Percentiles rank a stretch among this genome's conserved stretches.
Conservation (phyloP, 2,888 invertebrate genomes). For the Trachelus stipa region DNA sequence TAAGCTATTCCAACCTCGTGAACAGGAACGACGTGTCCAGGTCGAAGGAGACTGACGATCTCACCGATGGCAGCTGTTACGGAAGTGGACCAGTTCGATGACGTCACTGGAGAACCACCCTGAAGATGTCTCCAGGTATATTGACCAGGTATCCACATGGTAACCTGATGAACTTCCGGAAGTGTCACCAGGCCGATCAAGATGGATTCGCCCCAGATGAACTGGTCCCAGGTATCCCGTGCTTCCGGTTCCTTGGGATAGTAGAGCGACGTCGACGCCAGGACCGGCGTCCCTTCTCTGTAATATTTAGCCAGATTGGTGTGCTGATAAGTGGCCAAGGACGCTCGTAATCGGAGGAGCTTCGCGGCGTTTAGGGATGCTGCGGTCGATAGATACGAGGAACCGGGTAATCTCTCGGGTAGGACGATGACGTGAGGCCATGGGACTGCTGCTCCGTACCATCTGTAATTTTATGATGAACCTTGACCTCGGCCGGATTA, state of each 20-base stretch:
- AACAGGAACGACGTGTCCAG: constrained; percentile 38
- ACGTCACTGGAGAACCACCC: constrained; percentile 28
- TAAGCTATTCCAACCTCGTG: constrained; percentile 33
- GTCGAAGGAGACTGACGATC: constrained; percentile 35
- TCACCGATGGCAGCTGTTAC: constrained; percentile 31
- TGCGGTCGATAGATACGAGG: constrained; percentile 26
- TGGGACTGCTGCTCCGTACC: constrained; percentile 42
- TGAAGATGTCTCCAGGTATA: constrained; percentile 40
- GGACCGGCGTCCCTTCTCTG: constrained; percentile 31
- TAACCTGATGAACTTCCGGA: constrained; percentile 29
- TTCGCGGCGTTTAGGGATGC: constrained; percentile 25
- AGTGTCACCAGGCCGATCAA: constrained; percentile 39
- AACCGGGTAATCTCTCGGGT: constrained; percentile 38
- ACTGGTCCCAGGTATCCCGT: constrained; percentile 33
- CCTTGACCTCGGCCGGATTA: neutral
- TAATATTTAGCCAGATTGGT: constrained; percentile 31
- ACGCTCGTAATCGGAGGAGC: constrained; percentile 33
- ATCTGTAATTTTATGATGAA: constrained; percentile 27
- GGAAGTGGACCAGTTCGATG: constrained; percentile 20
- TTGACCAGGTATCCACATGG: constrained; percentile 42
- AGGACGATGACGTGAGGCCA: constrained; percentile 38
- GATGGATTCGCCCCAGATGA: constrained; percentile 43
- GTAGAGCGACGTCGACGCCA: constrained; percentile 35
- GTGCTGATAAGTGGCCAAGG: constrained; percentile 37
- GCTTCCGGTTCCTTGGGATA: constrained; percentile 32